Evolutionary conservation across 2,888 invertebrate species (phyloP).

Genomic region (Erebia ligea): DNA sequence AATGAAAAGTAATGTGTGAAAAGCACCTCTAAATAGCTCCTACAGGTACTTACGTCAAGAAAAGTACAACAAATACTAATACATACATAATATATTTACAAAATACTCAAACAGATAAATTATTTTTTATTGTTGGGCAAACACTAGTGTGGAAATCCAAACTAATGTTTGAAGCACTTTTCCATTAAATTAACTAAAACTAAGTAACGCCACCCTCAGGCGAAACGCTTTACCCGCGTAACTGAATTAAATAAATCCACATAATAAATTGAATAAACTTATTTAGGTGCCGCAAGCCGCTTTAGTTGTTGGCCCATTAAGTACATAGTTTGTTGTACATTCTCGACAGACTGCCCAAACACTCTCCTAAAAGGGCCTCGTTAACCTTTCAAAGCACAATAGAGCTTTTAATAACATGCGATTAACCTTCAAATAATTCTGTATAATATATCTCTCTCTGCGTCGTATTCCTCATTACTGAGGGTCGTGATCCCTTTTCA

Average conservation of each 20-base stretch:
- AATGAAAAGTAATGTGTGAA: too few species aligned
- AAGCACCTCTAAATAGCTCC: too few species aligned
- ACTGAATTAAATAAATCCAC: slow-evolving; percentile 20
- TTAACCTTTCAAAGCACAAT: slow-evolving; percentile 57
- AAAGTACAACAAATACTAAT: too few species aligned
- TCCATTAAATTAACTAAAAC: slow-evolving; percentile 9
- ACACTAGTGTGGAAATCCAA: background rate
- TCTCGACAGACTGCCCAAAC: slow-evolving; percentile 51
- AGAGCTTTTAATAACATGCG: slow-evolving; percentile 56
- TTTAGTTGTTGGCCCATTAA: slow-evolving; percentile 46
- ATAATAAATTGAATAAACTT: slow-evolving; percentile 35
- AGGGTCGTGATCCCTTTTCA: too few species aligned
- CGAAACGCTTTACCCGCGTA: slow-evolving; percentile 11
- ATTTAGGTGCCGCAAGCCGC: slow-evolving; percentile 40
- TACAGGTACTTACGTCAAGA: too few species aligned
- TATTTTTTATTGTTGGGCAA: background rate
- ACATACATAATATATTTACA: too few species aligned
- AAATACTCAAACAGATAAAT: background rate
- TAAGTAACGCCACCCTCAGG: slow-evolving; percentile 3
- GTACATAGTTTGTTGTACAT: slow-evolving; percentile 49
- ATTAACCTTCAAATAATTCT: slow-evolving; percentile 52
- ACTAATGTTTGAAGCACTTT: slow-evolving; percentile 13
- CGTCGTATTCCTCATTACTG: too few species aligned
- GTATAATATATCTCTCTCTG: too few species aligned
- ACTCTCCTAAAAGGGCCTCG: slow-evolving; percentile 57